These are phyloP conservation scores for Meta bourneti DNA, from an alignment of 2,888 invertebrate species.

Conservation along the genomic window DNA sequence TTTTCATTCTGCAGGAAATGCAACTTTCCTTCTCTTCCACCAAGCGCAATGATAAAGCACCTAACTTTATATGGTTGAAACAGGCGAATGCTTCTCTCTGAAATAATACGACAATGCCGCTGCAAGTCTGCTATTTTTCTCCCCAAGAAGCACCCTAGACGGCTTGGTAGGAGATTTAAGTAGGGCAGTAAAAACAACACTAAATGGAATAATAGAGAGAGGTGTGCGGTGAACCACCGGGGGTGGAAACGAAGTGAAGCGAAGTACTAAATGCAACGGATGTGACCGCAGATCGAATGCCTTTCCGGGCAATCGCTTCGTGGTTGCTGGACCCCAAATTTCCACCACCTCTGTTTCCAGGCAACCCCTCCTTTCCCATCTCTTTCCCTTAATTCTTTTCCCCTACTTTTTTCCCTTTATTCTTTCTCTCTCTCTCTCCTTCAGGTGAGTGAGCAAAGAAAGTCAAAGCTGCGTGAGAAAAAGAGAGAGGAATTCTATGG, in stretches of 20 bases:
- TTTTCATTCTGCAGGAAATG: neutral
- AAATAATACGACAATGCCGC: neutral
- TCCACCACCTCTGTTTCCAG: neutral
- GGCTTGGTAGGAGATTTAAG: neutral
- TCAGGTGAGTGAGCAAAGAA: constrained; percentile 37
- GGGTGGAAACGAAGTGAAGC: constrained; percentile 1
- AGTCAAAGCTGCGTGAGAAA: constrained; percentile 12
- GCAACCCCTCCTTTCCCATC: neutral
- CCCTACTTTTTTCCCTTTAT: neutral
- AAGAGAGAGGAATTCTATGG: neutral
- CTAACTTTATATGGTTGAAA: neutral
- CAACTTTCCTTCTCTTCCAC: neutral
- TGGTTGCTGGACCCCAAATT: neutral
- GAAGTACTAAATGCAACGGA: constrained; percentile 41
- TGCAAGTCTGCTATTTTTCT: neutral
- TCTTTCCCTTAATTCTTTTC: constrained; percentile 4
- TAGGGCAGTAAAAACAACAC: neutral
- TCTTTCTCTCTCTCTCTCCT: neutral
- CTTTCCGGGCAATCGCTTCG: constrained; percentile 48
- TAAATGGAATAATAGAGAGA: neutral
- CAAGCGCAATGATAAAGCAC: neutral
- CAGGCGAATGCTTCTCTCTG: neutral
- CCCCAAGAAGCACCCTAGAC: neutral
- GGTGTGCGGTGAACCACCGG: neutral
- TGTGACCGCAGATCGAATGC: constrained; percentile 62